A percentile compares a stretch with the other conserved stretches of the same genome.
phyloP scores from a whole-genome alignment of 2,888 invertebrate species.

The Aleiodes testaceus region DNA sequence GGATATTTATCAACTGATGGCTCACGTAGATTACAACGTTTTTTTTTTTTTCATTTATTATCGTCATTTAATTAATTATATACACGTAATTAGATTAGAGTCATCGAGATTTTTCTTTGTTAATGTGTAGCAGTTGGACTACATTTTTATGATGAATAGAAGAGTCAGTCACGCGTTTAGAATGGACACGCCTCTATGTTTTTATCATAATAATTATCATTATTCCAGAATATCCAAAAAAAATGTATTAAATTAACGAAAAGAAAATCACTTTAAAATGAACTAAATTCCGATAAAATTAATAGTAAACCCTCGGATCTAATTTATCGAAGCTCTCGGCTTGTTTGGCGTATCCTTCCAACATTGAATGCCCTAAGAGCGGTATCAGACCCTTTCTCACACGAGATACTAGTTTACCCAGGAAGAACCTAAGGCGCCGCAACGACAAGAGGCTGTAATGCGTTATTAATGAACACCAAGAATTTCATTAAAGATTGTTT shows the following conservation, averaged over 20 bases:
- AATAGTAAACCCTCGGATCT: not conserved
- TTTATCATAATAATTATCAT: constrained; percentile 1
- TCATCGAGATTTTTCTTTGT: not conserved
- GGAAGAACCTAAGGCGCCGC: constrained; percentile 44
- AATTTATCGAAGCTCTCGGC: constrained; percentile 5
- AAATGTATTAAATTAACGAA: too few species aligned
- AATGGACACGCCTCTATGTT: constrained; percentile 11
- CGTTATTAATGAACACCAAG: constrained; percentile 81
- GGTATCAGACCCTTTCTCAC: constrained; percentile 6
- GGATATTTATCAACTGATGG: constrained; percentile 53
- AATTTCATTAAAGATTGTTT: constrained; percentile 80
- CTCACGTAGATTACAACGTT: constrained; percentile 54
- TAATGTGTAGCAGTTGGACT: not conserved
- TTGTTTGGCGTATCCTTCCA: not conserved
- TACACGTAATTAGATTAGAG: constrained; percentile 46
- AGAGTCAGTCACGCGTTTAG: not conserved
- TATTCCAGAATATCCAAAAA: not conserved
- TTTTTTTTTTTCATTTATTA: constrained; percentile 41
- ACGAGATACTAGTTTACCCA: constrained; percentile 31
- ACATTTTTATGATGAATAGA: not conserved
- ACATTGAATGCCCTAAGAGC: constrained; percentile 19
- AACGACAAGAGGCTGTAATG: constrained; percentile 72
- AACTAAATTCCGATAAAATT: not conserved
- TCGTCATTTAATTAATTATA: constrained; percentile 55
- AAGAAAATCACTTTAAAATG: too few species aligned